Evolutionary conservation across 2,113 vertebrate species (phyloP).

Genomic region (Hippocampus abdominalis): DNA sequence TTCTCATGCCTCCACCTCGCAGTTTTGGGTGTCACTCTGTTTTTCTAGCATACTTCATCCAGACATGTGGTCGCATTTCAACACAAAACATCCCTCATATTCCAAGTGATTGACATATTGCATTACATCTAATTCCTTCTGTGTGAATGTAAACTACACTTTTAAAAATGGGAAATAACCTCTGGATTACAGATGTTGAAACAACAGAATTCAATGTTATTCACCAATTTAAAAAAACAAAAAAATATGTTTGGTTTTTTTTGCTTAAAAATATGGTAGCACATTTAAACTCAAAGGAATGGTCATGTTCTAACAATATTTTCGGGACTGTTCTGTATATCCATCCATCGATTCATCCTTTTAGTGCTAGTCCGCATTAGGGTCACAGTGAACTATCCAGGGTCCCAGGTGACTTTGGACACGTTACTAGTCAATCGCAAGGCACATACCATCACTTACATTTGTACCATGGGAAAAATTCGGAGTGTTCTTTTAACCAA

Average conservation of each 20-base stretch:
- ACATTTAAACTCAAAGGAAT: not conserved
- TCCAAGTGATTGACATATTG: constrained; percentile 37
- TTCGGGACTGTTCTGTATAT: not conserved
- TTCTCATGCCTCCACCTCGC: constrained; percentile 65
- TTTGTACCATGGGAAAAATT: not conserved
- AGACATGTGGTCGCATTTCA: constrained; percentile 61
- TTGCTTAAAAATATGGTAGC: not conserved
- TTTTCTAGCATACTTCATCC: constrained; percentile 56
- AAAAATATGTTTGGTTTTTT: not conserved
- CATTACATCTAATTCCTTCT: constrained; percentile 32
- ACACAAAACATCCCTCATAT: constrained; percentile 51
- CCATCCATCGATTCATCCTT: not conserved
- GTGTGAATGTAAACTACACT: constrained; percentile 41
- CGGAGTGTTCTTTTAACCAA: not conserved
- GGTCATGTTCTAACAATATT: not conserved
- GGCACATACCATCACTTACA: too few species aligned
- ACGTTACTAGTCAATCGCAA: too few species aligned
- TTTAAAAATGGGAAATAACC: constrained; percentile 32
- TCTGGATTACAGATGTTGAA: constrained; percentile 5
- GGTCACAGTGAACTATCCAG: not conserved
- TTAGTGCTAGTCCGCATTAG: not conserved
- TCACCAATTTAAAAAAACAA: not conserved
- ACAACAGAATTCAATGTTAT: constrained; percentile 11
- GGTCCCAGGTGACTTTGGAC: not conserved
- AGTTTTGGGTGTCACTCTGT: constrained; percentile 55